phyloP scores from a whole-genome alignment of 2,888 invertebrate species.

The Trissolcus japonicus region DNA sequence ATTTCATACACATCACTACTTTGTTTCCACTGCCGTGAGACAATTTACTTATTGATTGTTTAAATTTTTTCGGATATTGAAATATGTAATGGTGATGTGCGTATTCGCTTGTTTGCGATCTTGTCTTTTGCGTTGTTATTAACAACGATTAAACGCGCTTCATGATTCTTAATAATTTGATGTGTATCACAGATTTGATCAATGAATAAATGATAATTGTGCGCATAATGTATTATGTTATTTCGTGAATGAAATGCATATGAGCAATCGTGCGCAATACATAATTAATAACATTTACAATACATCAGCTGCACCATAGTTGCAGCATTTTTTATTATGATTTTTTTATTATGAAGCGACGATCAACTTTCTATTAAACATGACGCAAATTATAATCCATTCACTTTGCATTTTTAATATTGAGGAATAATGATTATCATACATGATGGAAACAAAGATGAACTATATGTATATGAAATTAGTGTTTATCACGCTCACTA shows the following conservation, averaged over 20 bases:
- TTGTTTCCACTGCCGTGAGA: no score
- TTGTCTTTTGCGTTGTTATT: no score
- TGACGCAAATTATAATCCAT: constrained; percentile 35
- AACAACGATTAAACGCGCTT: background rate
- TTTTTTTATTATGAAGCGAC: no score
- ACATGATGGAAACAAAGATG: constrained; percentile 1
- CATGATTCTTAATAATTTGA: constrained; percentile 1
- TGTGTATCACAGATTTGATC: no score
- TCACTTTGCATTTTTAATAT: constrained; percentile 53
- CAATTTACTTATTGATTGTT: no score
- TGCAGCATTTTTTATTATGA: no score
- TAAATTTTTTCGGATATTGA: no score
- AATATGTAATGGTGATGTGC: no score
- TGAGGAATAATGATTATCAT: background rate
- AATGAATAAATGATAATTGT: constrained; percentile 13
- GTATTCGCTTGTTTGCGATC: no score
- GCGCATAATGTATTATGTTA: constrained; percentile 35
- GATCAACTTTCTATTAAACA: constrained; percentile 56
- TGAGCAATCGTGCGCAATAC: constrained; percentile 50
- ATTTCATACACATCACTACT: no score
- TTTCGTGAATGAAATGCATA: no score
- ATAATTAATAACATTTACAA: constrained; percentile 47
- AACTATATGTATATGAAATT: constrained; percentile 39
- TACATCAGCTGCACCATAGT: no score
- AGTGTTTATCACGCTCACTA: background rate